Percentiles rank a stretch among this genome's conserved stretches.
Evolutionary conservation across 37 sponge, comb jelly and placozoan species (phyloP).

Genomic region (Beroe ovata): DNA sequence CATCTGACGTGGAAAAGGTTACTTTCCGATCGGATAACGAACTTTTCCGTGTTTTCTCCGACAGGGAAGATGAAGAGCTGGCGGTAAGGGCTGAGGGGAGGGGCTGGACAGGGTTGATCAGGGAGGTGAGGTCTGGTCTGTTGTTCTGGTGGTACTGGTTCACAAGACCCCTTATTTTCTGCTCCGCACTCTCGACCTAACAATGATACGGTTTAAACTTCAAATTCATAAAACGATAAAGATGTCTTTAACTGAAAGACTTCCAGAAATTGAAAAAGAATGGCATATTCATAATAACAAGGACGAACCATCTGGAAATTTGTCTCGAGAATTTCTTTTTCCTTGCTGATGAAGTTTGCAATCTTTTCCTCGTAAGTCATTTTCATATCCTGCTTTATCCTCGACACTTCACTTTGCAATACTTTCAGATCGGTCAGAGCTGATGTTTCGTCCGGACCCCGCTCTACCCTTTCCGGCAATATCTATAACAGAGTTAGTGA

Average conservation of each 20-base stretch:
- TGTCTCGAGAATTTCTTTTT: conserved; percentile 8
- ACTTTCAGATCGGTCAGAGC: not conserved
- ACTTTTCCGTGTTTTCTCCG: not conserved
- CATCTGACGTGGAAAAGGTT: conserved; percentile 14
- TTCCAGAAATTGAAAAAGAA: no score
- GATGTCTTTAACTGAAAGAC: no score
- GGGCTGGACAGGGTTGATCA: not conserved
- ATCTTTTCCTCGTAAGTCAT: conserved; percentile 17
- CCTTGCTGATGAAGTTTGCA: conserved; percentile 24
- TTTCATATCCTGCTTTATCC: conserved; percentile 9
- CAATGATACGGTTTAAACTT: no score
- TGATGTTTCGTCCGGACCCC: not conserved
- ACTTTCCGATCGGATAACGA: conserved; percentile 13
- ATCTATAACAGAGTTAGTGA: no score
- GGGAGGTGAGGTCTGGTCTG: not conserved
- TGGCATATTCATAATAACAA: no score
- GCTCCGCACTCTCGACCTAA: not conserved
- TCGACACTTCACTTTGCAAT: not conserved
- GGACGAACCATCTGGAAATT: not conserved
- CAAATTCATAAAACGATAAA: no score
- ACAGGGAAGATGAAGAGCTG: not conserved
- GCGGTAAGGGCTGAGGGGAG: not conserved
- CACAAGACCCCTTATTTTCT: not conserved
- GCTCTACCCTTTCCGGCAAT: not conserved
- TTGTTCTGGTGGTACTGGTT: conserved; percentile 39